These are phyloP conservation scores for Tromatobia lineatoria DNA, from an alignment of 2,888 invertebrate genomes.

Conservation along the genomic window DNA sequence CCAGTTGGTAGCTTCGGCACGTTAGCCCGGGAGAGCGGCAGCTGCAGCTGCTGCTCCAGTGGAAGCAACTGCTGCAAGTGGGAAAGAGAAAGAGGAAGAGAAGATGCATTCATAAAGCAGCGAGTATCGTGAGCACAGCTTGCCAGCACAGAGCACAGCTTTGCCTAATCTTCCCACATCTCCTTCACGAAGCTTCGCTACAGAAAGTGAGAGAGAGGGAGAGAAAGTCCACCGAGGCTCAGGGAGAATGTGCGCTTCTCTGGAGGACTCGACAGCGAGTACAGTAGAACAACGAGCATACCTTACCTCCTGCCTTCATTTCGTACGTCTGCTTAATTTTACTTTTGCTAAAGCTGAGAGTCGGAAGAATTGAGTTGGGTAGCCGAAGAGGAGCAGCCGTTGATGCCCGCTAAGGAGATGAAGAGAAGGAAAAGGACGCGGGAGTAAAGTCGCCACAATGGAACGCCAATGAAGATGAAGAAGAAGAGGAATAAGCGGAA, in stretches of 20 bases:
- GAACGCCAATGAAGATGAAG: constrained; percentile 49
- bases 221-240: constrained; percentile 19
- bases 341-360: constrained; percentile 62
- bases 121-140: constrained; percentile 67
- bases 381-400: constrained; percentile 10
- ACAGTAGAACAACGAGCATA: constrained; percentile 1
- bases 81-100: not conserved
- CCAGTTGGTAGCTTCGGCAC: constrained; percentile 42
- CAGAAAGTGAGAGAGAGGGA: not conserved
- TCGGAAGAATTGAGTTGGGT: constrained; percentile 32
- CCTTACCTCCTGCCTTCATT: constrained; percentile 75
- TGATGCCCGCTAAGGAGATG: constrained; percentile 41
- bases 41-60: constrained; percentile 46
- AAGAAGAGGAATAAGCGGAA: constrained; percentile 59
- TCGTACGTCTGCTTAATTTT: constrained; percentile 80
- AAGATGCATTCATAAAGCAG: constrained; percentile 68
- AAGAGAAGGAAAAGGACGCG: constrained; percentile 35
- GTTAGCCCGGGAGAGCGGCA: constrained; percentile 51
- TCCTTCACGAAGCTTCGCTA: constrained; percentile 12
- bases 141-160: constrained; percentile 74
- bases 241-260: not conserved
- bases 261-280: constrained; percentile 21
- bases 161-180: constrained; percentile 76
- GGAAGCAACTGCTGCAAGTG: constrained; percentile 3
- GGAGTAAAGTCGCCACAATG: not conserved